phyloP scores from a whole-genome alignment of 2,113 vertebrate genomes.

The Salvelinus sp. region DNA sequence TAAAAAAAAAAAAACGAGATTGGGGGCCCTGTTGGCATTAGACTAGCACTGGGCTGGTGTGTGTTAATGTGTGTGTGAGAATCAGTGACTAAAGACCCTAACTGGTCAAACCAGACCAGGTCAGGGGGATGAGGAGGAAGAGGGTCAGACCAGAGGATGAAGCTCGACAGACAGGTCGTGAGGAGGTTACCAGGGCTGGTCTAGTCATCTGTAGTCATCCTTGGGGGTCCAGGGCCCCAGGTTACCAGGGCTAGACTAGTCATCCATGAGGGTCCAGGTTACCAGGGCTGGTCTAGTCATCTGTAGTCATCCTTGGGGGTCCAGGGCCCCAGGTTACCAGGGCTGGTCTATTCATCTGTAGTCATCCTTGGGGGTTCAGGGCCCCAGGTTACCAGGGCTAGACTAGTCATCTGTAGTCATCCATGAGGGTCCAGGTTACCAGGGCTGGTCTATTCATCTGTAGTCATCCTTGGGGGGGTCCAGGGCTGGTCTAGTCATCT shows the following conservation, averaged over 20 bases:
- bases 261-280: slow-evolving; percentile 76
- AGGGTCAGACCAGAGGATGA: background rate
- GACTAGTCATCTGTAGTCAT: too few species aligned
- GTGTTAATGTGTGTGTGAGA: slow-evolving; percentile 34
- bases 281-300: slow-evolving; percentile 65
- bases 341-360: too few species aligned
- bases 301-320: slow-evolving; percentile 87
- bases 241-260: slow-evolving; percentile 63
- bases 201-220: slow-evolving; percentile 97
- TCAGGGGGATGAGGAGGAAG: slow-evolving; percentile 37
- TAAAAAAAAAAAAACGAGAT: slow-evolving; percentile 33
- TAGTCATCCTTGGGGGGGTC: slow-evolving; percentile 94
- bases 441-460: slow-evolving; percentile 85
- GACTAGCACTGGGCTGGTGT: slow-evolving; percentile 76
- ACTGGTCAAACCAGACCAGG: slow-evolving; percentile 27
- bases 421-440: slow-evolving; percentile 77
- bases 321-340: slow-evolving; percentile 87
- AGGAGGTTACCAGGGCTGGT: slow-evolving; percentile 73
- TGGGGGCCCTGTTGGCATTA: slow-evolving; percentile 64
- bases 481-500: slow-evolving; percentile 85
- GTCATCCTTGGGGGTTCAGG: too few species aligned
- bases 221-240: slow-evolving; percentile 91
- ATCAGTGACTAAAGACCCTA: slow-evolving; percentile 82
- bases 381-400: too few species aligned
- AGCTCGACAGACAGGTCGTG: slow-evolving; percentile 6